Evolutionary conservation across 2,888 invertebrate genomes (phyloP).

Genomic region (Fabriciana adippe): DNA sequence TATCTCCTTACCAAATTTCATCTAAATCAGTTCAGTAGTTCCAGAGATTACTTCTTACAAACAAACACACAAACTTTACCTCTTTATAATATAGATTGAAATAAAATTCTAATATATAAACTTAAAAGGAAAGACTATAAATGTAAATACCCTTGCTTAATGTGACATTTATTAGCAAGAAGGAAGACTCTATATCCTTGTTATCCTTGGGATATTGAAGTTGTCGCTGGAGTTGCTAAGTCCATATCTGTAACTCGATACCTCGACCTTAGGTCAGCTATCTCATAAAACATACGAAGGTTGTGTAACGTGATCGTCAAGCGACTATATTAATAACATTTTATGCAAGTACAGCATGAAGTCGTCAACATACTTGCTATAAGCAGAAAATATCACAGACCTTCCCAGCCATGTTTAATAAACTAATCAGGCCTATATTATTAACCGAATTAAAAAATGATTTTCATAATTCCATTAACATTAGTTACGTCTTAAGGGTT

Average conservation of each 20-base stretch:
- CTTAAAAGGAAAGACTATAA: too few species aligned
- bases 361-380: background rate
- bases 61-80: too few species aligned
- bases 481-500: too few species aligned
- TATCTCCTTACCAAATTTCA: too few species aligned
- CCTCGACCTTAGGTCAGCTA: slow-evolving; percentile 34
- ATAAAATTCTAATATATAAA: too few species aligned
- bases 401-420: background rate
- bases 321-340: slow-evolving; percentile 21
- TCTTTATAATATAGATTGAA: too few species aligned
- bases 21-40: too few species aligned
- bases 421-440: background rate
- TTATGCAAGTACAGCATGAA: slow-evolving; percentile 11
- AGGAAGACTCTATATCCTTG: slow-evolving; percentile 19
- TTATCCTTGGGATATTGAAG: slow-evolving; percentile 24
- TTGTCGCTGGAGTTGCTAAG: slow-evolving; percentile 26
- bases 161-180: background rate
- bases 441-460: too few species aligned
- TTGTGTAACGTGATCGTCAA: slow-evolving; percentile 31
- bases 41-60: too few species aligned
- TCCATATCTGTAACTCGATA: slow-evolving; percentile 31
- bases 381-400: background rate
- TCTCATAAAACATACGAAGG: slow-evolving; percentile 36
- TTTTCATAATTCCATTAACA: too few species aligned
- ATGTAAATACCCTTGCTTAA: too few species aligned